Percentiles rank a stretch among this genome's conserved stretches.
These are phyloP conservation scores for Drosophila picticornis DNA, from an alignment of 2,888 invertebrate genomes.

Conservation along the genomic window DNA sequence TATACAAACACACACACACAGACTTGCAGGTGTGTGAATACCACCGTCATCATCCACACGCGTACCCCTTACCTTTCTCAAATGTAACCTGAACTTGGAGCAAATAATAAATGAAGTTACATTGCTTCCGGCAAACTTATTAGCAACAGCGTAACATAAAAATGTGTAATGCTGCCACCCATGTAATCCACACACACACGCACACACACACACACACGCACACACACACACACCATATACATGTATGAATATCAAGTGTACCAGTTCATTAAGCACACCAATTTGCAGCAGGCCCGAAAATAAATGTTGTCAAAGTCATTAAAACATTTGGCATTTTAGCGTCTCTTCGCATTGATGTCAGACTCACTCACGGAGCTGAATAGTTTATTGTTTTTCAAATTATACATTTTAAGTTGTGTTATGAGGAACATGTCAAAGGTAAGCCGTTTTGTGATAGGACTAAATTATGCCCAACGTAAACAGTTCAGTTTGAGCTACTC, in stretches of 20 bases:
- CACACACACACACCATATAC: background rate
- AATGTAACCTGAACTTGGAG: background rate
- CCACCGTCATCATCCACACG: background rate
- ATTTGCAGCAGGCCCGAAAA: background rate
- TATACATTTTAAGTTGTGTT: background rate
- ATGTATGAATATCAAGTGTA: background rate
- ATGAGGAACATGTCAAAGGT: background rate
- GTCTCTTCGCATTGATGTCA: background rate
- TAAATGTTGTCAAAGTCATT: background rate
- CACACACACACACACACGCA: background rate
- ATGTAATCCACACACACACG: background rate
- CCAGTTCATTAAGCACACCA: background rate
- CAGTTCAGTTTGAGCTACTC: background rate
- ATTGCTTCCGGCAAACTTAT: constrained; percentile 41
- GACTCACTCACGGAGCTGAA: background rate
- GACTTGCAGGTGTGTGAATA: background rate
- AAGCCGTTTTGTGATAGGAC: background rate
- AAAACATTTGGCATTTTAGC: background rate
- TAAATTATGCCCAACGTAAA: background rate
- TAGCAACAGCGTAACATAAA: constrained; percentile 30
- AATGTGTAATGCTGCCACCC: background rate
- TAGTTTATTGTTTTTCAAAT: background rate
- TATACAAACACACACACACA: background rate
- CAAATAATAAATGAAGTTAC: constrained; percentile 49
- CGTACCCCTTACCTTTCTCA: background rate